Percentiles rank a stretch among this genome's conserved stretches.
Evolutionary conservation across 2,888 invertebrate genomes (phyloP).

Genomic region (Cordilura impudica): DNA sequence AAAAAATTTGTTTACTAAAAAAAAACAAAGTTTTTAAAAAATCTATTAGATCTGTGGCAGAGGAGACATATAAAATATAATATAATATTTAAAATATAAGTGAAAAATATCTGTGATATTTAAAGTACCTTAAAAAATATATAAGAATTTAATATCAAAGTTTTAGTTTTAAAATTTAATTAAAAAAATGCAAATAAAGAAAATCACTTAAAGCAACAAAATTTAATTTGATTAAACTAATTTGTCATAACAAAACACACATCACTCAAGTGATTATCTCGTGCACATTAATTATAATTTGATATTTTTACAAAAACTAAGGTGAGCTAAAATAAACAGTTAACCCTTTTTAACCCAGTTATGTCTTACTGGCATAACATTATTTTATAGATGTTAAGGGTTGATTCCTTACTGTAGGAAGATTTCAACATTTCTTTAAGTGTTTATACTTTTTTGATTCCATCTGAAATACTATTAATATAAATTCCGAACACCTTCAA

Average conservation of each 20-base stretch:
- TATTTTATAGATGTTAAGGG: too few species aligned
- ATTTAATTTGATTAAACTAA: slow-evolving; percentile 24
- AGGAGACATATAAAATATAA: not conserved
- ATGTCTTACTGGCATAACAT: too few species aligned
- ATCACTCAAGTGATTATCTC: slow-evolving; percentile 26
- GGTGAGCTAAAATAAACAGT: slow-evolving; percentile 35
- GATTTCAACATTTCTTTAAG: too few species aligned
- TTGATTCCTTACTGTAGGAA: too few species aligned
- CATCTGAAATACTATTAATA: too few species aligned
- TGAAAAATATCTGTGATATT: slow-evolving; percentile 62
- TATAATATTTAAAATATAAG: not conserved
- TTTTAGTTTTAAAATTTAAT: slow-evolving; percentile 13
- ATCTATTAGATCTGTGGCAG: slow-evolving; percentile 49
- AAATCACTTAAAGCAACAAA: not conserved
- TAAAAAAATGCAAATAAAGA: not conserved
- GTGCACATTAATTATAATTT: slow-evolving; percentile 36
- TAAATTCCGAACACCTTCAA: too few species aligned
- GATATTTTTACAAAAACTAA: not conserved
- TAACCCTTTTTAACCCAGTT: too few species aligned
- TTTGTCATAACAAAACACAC: slow-evolving; percentile 7
- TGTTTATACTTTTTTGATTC: too few species aligned
- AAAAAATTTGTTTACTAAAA: slow-evolving; percentile 3
- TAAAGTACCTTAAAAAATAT: slow-evolving; percentile 53
- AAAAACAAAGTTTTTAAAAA: not conserved
- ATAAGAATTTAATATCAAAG: not conserved